Evolutionary conservation across 2,888 invertebrate genomes (phyloP).

Genomic region (Gastrophysa polygoni): DNA sequence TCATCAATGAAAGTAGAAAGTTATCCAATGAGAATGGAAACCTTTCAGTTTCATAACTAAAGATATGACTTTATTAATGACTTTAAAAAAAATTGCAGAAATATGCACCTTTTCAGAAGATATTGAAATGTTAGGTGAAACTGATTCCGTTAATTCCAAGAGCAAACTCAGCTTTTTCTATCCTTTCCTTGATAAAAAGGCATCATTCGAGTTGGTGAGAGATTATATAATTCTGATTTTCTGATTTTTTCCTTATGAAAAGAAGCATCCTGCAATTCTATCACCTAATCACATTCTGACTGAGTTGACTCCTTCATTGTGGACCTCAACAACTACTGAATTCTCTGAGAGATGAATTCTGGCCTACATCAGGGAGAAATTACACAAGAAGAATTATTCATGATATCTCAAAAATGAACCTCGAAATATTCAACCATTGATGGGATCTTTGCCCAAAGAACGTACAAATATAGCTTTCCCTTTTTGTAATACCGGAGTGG

Average conservation of each 20-base stretch:
- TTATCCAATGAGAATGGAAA: no score
- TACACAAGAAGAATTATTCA: slow-evolving; percentile 5
- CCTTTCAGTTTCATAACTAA: no score
- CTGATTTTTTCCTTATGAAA: slow-evolving; percentile 10
- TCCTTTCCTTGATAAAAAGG: slow-evolving; percentile 1
- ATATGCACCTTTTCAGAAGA: not conserved
- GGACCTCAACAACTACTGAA: no score
- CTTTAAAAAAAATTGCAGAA: no score
- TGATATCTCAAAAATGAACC: slow-evolving; percentile 7
- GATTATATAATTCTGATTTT: not conserved
- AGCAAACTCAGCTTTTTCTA: not conserved
- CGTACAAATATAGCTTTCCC: slow-evolving; percentile 9
- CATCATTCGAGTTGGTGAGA: not conserved
- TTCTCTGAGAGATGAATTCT: not conserved
- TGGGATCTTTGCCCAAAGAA: slow-evolving; percentile 8
- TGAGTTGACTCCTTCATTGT: no score
- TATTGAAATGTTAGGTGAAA: not conserved
- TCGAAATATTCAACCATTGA: not conserved
- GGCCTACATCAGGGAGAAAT: not conserved
- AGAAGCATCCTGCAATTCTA: slow-evolving; percentile 7
- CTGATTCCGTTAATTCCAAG: no score
- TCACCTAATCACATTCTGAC: slow-evolving; percentile 11
- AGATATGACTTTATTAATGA: no score
- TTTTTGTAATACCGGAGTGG: slow-evolving; percentile 27
- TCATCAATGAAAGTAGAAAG: no score